Conservation (phyloP, 2,113 vertebrate species). For the Eonycteris spelaea region DNA sequence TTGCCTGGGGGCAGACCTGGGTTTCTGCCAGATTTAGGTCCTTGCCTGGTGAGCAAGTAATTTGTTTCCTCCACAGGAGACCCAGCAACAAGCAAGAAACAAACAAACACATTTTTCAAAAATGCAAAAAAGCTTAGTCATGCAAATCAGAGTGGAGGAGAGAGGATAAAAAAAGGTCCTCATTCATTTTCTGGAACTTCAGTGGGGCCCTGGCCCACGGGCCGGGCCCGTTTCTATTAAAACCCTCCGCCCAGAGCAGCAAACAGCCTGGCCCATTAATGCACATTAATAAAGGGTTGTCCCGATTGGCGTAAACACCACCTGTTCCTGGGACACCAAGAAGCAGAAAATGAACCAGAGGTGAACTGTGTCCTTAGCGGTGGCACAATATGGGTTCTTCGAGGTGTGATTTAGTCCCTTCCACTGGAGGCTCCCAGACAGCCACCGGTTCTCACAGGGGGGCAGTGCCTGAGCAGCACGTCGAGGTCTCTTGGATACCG, state of each 20-base stretch:
- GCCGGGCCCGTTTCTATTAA: conserved; percentile 79
- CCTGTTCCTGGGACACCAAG: conserved; percentile 85
- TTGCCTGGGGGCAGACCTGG: conserved; percentile 41
- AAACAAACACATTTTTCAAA: conserved; percentile 68
- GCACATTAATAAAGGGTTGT: conserved; percentile 81
- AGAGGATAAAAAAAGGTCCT: conserved; percentile 72
- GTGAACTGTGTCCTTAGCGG: conserved; percentile 83
- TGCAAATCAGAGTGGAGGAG: conserved; percentile 80
- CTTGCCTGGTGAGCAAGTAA: conserved; percentile 73
- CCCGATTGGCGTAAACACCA: conserved; percentile 79
- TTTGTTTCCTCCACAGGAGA: conserved; percentile 82
- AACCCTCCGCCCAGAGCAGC: conserved; percentile 78
- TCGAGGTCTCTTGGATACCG: conserved; percentile 81
- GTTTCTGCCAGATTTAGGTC: conserved; percentile 65
- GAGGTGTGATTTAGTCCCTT: conserved; percentile 82
- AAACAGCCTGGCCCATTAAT: conserved; percentile 74
- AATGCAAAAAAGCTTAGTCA: conserved; percentile 80
- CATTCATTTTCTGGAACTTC: conserved; percentile 80
- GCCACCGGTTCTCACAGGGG: conserved; percentile 84
- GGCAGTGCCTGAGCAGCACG: conserved; percentile 77
- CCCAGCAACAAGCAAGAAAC: conserved; percentile 79
- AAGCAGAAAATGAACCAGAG: conserved; percentile 80
- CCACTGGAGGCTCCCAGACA: conserved; percentile 75
- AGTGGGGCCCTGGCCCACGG: conserved; percentile 75
- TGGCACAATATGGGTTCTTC: conserved; percentile 81